Base-by-base conservation (phyloP, 2,888 invertebrate species). In the Clostera curtula region DNA sequence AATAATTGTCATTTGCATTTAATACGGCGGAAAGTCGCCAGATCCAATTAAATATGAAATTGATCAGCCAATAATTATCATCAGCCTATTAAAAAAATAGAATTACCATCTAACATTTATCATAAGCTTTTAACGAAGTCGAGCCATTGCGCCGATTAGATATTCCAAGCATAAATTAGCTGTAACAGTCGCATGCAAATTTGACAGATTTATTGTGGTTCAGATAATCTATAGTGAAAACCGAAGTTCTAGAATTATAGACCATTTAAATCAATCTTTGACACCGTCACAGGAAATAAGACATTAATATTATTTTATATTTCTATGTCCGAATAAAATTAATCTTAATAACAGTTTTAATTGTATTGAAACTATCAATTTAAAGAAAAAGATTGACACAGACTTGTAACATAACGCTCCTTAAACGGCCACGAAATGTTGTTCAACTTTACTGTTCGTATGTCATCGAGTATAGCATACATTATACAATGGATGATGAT, bases 401-500 rank as follows among this genome's bases (percentile, higher is more conserved):
- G 6, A 19, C 10, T 5, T 10, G 5, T 5, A 20, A 20, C 7
- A 2, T 20, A 12, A 20, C 6, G 11, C 10, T 19, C 5, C 10
- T 3, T 10, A 8, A 1, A 8, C 3, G 3, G 10, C 6, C 2
- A 4, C 12, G 8, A 23, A 23, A 8, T 25, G 29, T 21, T 43
- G 6, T 16, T 12, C 24, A 25, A 17, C 19, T 24, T 28, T 1
- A 3, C 1, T 1, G 16, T 0, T 53, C 5, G 64, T 72, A 34
- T 66, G 63, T 69, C 43, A 44, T 46, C 34, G 2, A 27, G 36
- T 26, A 41, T 42, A 56, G 58, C 56, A n/a, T 7, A 60, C 55
- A 64, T 59, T 44, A 62, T 54, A 77, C 74, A 79, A 77, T 72
- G 58, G 73, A 38, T 50, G 61, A 68, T 70, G 70, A 71, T 74